Percentiles rank a stretch among this genome's conserved stretches.
Conservation (phyloP, 2,113 vertebrate genomes). For the Nycticryphes semicollaris region DNA sequence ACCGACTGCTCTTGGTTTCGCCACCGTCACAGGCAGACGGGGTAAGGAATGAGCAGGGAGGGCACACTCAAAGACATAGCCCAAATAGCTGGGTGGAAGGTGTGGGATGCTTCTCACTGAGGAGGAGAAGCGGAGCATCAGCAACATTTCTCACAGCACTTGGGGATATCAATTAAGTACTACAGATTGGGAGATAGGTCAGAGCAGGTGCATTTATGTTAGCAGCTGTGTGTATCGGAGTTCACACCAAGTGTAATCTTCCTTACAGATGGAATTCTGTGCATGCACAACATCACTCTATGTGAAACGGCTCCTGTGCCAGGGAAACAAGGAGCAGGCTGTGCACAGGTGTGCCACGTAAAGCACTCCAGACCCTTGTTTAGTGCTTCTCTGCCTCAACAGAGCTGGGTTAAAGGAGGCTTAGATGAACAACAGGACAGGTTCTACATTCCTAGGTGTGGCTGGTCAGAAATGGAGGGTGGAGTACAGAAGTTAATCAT, state of each 20-base stretch:
- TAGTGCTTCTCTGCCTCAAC: neutral
- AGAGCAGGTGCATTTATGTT: neutral
- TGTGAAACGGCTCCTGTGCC: neutral
- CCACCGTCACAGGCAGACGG: neutral
- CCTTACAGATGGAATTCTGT: neutral
- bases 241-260: neutral
- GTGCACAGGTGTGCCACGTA: no score
- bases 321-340: neutral
- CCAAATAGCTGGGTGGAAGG: neutral
- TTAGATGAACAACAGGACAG: neutral
- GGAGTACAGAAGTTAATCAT: neutral
- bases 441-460: neutral
- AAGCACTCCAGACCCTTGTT: neutral
- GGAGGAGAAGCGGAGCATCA: neutral
- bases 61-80: fast-evolving
- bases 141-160: neutral
- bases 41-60: fast-evolving
- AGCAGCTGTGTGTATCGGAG: neutral
- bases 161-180: neutral
- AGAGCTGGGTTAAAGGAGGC: neutral
- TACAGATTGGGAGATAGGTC: neutral
- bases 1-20: neutral
- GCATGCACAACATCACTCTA: neutral
- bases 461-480: neutral
- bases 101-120: neutral